Conservation (phyloP, 2,113 vertebrate genomes). For the Oreocharis arfaki region DNA sequence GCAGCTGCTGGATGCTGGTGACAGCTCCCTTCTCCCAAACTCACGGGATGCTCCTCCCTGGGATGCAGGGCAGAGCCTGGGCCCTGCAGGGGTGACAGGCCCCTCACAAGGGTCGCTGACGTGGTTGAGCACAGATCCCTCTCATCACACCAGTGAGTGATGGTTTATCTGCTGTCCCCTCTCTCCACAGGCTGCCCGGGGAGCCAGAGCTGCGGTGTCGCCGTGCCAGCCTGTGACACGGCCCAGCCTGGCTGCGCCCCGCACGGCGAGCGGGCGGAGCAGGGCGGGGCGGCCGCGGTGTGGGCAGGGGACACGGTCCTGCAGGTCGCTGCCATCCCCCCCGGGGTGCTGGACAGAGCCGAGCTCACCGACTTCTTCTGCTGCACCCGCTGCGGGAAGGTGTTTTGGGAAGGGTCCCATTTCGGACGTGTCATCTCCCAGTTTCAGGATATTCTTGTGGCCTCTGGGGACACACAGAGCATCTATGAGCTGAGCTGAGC, state of each 20-base stretch:
- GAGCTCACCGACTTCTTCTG: slow-evolving; percentile 72
- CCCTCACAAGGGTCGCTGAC: accelerated
- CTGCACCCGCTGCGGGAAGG: slow-evolving; percentile 82
- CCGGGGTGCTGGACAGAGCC: slow-evolving; percentile 66
- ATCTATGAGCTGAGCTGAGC: background rate
- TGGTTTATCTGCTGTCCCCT: background rate
- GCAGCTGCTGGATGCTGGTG: background rate
- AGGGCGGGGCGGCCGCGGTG: background rate
- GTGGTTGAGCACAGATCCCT: accelerated
- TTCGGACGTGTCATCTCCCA: slow-evolving; percentile 71
- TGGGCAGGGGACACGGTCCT: slow-evolving; percentile 32
- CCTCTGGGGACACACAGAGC: background rate
- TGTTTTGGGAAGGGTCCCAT: slow-evolving; percentile 92
- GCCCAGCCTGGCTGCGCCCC: background rate
- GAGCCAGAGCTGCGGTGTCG: background rate
- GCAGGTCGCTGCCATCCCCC: slow-evolving; percentile 72
- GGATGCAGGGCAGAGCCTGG: background rate
- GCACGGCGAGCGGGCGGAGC: slow-evolving; percentile 53
- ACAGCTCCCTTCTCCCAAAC: background rate
- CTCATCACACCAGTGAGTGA: background rate
- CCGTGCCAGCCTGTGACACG: accelerated
- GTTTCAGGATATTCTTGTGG: slow-evolving; percentile 73
- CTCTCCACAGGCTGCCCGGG: background rate
- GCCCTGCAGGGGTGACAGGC: background rate
- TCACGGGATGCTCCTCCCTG: background rate